phyloP scores from a whole-genome alignment of 2,113 vertebrate species.

The Salvelinus fontinalis region DNA sequence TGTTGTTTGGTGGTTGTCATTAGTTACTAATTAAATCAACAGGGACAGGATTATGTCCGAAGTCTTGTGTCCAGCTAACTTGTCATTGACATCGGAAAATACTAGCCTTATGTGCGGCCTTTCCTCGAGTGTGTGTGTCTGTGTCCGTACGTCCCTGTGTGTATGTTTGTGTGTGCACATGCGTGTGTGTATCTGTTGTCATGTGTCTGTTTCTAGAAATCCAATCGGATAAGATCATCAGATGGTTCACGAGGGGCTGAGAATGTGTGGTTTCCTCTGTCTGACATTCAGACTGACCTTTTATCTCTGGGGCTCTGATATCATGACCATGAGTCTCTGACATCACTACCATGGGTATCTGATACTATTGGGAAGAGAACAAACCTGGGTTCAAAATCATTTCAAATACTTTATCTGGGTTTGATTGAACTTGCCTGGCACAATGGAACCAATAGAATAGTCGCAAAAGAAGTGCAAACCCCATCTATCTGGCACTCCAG shows the following conservation, averaged over 20 bases:
- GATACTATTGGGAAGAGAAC: no score
- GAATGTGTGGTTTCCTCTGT: background rate
- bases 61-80: background rate
- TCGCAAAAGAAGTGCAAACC: no score
- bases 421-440: no score
- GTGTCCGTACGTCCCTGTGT: background rate
- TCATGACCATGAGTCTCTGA: background rate
- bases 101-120: background rate
- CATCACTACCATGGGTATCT: background rate
- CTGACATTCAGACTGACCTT: slow-evolving; percentile 3
- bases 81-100: background rate
- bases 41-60: background rate
- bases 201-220: background rate
- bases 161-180: background rate
- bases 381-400: no score
- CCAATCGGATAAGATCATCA: background rate
- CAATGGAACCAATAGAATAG: no score
- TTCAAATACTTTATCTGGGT: no score
- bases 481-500: no score
- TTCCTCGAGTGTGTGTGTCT: background rate
- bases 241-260: background rate
- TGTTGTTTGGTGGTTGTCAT: background rate
- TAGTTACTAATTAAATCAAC: background rate
- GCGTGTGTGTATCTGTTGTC: background rate
- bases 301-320: background rate